A percentile compares a stretch with the other conserved stretches of the same genome.
Evolutionary conservation across 2,888 invertebrate genomes (phyloP).

Genomic region (Morinoia aosen): DNA sequence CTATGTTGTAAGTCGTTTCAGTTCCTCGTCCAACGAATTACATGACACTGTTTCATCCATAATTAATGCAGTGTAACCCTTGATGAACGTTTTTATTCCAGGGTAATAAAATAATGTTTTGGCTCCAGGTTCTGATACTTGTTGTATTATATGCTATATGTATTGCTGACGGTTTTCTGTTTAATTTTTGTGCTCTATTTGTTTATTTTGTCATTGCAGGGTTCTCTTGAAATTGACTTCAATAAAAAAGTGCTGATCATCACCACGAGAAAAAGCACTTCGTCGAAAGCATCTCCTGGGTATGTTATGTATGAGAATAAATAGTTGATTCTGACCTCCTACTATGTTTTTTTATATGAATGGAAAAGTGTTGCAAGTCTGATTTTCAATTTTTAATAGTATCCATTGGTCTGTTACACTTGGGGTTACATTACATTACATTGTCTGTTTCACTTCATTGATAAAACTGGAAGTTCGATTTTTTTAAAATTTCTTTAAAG

Average conservation of each 20-base stretch:
- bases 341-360: background rate
- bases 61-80: too few species aligned
- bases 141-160: too few species aligned
- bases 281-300: background rate
- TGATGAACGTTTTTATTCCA: too few species aligned
- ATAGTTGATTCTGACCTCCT: background rate
- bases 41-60: too few species aligned
- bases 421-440: too few species aligned
- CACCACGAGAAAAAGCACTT: conserved; percentile 1
- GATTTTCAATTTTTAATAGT: background rate
- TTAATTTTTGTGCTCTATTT: background rate
- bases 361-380: background rate
- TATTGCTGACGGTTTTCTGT: background rate
- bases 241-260: conserved; percentile 49
- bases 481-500: too few species aligned
- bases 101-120: too few species aligned
- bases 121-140: too few species aligned
- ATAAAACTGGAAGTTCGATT: too few species aligned
- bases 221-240: conserved; percentile 54
- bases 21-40: too few species aligned
- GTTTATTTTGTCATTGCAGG: conserved; percentile 50
- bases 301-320: background rate
- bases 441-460: too few species aligned
- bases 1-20: too few species aligned
- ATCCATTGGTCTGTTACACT: background rate